phyloP scores from a whole-genome alignment of 1,140 invertebrate species.

The Zaprionus ghesquierei region DNA sequence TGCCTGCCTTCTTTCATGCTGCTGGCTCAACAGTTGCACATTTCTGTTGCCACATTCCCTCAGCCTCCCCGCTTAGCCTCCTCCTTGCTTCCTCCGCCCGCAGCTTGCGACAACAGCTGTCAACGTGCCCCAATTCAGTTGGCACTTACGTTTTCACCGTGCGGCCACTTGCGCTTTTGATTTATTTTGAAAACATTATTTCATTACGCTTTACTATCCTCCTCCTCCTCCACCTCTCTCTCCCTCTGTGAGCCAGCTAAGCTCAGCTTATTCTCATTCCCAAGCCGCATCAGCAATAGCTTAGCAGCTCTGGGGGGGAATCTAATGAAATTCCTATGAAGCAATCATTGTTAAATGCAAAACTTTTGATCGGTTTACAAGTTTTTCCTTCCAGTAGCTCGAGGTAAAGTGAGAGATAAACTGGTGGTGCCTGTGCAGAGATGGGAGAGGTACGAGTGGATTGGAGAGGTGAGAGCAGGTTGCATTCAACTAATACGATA shows the following conservation, averaged over 20 bases:
- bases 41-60: not conserved
- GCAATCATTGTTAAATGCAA: not conserved
- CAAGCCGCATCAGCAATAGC: not conserved
- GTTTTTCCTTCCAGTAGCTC: not conserved
- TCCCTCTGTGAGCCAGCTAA: not conserved
- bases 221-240: not conserved
- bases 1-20: slow-evolving; percentile 25
- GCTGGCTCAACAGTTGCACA: slow-evolving; percentile 44
- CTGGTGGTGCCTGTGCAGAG: not conserved
- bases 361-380: not conserved
- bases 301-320: not conserved
- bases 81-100: not conserved
- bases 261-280: not conserved
- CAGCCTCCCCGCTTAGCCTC: not conserved
- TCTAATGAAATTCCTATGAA: not conserved
- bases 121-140: not conserved
- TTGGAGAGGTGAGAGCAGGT: not conserved
- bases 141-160: not conserved
- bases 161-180: not conserved
- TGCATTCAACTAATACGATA: not conserved
- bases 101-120: not conserved
- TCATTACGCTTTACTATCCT: not conserved
- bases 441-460: not conserved
- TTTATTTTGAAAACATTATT: not conserved
- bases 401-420: not conserved